Evolutionary conservation across 2,888 invertebrate species (phyloP), one percentile per base, ranked within the genome.

Genomic region (Phlogophora meticulosa): DNA sequence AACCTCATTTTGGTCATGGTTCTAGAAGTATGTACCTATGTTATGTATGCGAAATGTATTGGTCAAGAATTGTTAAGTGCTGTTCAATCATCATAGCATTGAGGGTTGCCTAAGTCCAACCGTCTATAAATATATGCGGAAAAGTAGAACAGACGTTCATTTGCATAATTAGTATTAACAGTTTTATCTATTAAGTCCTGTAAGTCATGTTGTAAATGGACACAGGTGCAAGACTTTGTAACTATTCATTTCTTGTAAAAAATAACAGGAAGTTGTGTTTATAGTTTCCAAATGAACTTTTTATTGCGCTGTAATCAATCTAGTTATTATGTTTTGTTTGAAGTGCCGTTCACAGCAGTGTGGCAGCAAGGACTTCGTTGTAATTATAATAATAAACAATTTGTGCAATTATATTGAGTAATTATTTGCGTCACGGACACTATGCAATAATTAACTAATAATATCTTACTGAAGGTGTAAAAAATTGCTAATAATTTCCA

Each of bases 91-190:
- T 48, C 45, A 42, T 58, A 51, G 38, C 61, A 55, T 58, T 57
- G 53, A 60, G 46, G 17, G 51, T 76, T 76, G 61, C 67, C 24
- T 46, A 76, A 75, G 61, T 66, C 17, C 24, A 76, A 66, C 48
- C 61, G 43, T 76, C 42, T 62, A 59, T 70, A 45, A 59, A 66
- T 76, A 45, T 42, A 75, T 48, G 43, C 66, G 77, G 77, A 76
- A 76, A 76, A 51, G 58, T 75, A 40, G 55, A 58, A 76, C 55
- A 51, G 42, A 49, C 60, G 52, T 15, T 42, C 13, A 59, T 76
- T 62, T 58, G 28, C 55, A 72, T 76, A 67, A 76, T 66, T 56
- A 66, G 34, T 62, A 51, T 49, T 59, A 68, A 48, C 57, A 57
- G 45, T 4, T 43, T 22, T 28, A 38, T 38, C 46, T 36, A 58